Conservation (phyloP, 2,113 vertebrate species). For the Thinocorus orbignyianus region DNA sequence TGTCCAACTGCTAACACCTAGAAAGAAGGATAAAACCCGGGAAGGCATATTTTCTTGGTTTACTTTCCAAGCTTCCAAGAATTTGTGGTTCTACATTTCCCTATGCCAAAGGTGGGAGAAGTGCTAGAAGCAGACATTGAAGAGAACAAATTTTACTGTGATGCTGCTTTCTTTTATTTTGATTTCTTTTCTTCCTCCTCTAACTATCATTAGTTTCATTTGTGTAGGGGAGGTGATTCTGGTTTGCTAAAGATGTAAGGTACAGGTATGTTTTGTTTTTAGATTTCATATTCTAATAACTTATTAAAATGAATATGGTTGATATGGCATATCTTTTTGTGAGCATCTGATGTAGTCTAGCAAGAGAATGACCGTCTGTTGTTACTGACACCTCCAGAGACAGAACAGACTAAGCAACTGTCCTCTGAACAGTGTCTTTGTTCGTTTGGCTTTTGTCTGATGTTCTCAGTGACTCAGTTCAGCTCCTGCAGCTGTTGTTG, state of each 20-base stretch:
- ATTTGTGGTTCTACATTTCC: background rate
- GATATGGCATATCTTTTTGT: background rate
- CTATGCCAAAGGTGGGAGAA: background rate
- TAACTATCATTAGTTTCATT: background rate
- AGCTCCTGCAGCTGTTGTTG: background rate
- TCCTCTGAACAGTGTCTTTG: background rate
- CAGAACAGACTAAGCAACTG: background rate
- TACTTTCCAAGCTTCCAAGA: background rate
- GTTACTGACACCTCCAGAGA: background rate
- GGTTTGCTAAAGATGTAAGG: background rate
- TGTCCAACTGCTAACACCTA: background rate
- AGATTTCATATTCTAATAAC: background rate
- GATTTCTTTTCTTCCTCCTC: background rate
- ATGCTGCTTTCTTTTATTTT: background rate
- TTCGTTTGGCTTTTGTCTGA: background rate
- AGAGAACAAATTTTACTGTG: background rate
- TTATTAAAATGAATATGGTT: background rate
- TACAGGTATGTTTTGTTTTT: background rate
- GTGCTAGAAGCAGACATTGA: background rate
- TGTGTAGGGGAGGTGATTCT: background rate
- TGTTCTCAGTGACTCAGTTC: background rate
- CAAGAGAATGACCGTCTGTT: background rate
- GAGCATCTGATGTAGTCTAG: background rate
- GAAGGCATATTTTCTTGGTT: background rate
- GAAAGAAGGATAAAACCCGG: background rate